These are phyloP conservation scores for Meteorus colon DNA, from an alignment of 2,888 invertebrate species.

Conservation along the genomic window DNA sequence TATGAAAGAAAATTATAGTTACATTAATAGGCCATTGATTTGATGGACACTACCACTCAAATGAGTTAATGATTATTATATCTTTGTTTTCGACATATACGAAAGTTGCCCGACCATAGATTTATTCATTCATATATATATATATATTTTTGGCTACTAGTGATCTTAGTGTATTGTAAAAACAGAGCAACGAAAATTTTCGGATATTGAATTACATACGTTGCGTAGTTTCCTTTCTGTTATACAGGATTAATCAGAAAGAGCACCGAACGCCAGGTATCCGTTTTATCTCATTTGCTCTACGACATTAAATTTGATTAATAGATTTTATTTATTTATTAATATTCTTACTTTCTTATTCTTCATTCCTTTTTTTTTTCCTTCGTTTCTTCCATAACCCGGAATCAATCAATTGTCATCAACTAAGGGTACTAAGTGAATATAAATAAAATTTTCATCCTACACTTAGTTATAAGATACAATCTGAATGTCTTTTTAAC, in stretches of 20 bases:
- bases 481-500: constrained; percentile 63
- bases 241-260: constrained; percentile 10
- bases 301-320: neutral
- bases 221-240: neutral
- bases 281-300: neutral
- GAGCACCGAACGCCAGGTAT: constrained; percentile 27
- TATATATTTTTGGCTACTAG: neutral
- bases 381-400: neutral
- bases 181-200: constrained; percentile 14
- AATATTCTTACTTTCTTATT: neutral
- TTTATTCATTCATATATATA: neutral
- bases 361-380: neutral
- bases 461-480: constrained; percentile 58
- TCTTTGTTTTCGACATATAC: neutral
- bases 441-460: neutral
- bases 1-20: neutral
- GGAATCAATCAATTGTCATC: neutral
- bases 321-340: neutral
- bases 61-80: neutral
- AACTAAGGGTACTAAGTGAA: neutral
- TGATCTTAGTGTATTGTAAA: neutral
- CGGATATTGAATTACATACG: neutral
- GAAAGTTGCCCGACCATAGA: neutral
- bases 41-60: neutral
- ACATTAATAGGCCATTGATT: neutral